These are phyloP conservation scores for Cerastoderma edule DNA, from an alignment of 2,888 invertebrate species.

Conservation along the genomic window DNA sequence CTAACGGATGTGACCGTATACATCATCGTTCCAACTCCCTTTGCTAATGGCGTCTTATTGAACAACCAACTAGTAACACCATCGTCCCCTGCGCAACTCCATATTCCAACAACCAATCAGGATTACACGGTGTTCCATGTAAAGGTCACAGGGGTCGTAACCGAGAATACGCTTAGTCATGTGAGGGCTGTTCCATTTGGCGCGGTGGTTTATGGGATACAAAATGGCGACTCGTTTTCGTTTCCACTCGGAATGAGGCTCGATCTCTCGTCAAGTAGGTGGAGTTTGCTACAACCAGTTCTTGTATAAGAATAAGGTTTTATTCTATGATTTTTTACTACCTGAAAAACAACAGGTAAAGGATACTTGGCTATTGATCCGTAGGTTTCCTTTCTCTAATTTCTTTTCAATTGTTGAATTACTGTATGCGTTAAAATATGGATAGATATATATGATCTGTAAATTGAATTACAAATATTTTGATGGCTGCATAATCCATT, in stretches of 20 bases:
- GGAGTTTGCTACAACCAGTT: background rate
- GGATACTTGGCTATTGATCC: too few relatives aligned
- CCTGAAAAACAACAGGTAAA: too few relatives aligned
- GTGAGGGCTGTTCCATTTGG: constrained; percentile 28
- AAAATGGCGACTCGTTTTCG: constrained; percentile 24
- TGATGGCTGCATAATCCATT: too few relatives aligned
- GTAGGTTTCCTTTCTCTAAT: too few relatives aligned
- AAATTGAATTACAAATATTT: too few relatives aligned
- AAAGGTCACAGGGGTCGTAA: background rate
- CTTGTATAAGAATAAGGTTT: too few relatives aligned
- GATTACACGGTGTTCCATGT: constrained; percentile 13
- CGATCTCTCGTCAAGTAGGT: constrained; percentile 37
- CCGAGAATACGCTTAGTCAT: constrained; percentile 17
- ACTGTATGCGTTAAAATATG: too few relatives aligned
- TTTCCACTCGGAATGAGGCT: constrained; percentile 43
- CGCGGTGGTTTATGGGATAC: constrained; percentile 39
- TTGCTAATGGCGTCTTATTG: constrained; percentile 20
- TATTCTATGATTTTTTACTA: too few relatives aligned
- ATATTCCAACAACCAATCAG: constrained; percentile 3
- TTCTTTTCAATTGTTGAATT: too few relatives aligned
- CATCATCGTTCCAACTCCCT: constrained; percentile 24
- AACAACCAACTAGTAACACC: constrained; percentile 27
- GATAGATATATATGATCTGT: too few relatives aligned
- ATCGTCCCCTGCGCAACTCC: constrained; percentile 7
- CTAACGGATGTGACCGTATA: background rate